Conservation (phyloP, 23 tunicate species). For the Trididemnum clinides region DNA sequence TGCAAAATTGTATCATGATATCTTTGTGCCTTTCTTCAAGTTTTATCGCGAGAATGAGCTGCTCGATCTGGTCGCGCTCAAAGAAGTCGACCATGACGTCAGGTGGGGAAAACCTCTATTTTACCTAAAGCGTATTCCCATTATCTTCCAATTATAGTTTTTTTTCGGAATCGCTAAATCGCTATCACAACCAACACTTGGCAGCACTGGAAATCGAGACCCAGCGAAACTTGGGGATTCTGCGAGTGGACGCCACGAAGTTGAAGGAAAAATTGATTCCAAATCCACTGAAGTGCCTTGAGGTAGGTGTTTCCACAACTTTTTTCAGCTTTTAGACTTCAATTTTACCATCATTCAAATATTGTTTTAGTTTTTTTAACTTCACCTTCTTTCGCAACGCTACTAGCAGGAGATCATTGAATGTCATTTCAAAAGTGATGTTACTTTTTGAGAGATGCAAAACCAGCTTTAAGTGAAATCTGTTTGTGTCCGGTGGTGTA, state of each 20-base stretch:
- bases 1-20: slow-evolving; percentile 59
- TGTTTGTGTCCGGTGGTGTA: too few species aligned
- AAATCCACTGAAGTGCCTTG: slow-evolving; percentile 85
- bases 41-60: slow-evolving; percentile 85
- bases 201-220: slow-evolving; percentile 59
- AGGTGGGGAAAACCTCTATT: slow-evolving; percentile 24
- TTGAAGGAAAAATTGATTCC: slow-evolving; percentile 73
- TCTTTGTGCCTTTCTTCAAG: slow-evolving; percentile 55
- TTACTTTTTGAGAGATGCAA: too few species aligned
- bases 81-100: slow-evolving; percentile 67
- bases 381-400: too few species aligned
- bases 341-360: not conserved
- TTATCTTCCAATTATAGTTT: slow-evolving; percentile 11
- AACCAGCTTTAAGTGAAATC: too few species aligned
- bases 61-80: slow-evolving; percentile 52
- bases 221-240: slow-evolving; percentile 72
- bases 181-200: slow-evolving; percentile 65
- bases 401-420: too few species aligned
- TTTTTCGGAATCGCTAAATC: slow-evolving; percentile 68
- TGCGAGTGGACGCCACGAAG: slow-evolving; percentile 66
- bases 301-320: too few species aligned
- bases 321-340: too few species aligned
- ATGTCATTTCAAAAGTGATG: too few species aligned
- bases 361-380: too few species aligned
- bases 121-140: not conserved